These are phyloP conservation scores for Knipowitschia caucasica DNA, from an alignment of 2,797 vertebrate species.

Conservation along the genomic window DNA sequence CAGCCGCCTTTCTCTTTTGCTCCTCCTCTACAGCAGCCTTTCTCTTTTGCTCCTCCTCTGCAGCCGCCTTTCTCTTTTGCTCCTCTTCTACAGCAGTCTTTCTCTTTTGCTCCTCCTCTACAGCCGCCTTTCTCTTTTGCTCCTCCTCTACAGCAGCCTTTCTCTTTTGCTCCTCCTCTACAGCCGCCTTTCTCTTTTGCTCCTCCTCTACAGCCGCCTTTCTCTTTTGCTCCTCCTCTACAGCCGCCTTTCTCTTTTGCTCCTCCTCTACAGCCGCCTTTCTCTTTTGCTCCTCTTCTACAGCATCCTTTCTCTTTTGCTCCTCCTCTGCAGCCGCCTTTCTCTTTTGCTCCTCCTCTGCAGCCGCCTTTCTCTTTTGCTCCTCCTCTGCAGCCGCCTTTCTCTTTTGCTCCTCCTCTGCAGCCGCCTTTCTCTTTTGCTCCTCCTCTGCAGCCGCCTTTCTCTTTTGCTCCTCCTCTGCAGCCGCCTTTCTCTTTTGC, in stretches of 20 bases:
- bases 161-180: slow-evolving; percentile 18
- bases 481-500: neutral
- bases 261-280: no score
- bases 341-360: slow-evolving; percentile 5
- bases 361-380: slow-evolving; percentile 9
- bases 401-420: slow-evolving; percentile 1
- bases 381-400: slow-evolving; percentile 18
- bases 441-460: neutral
- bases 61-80: neutral
- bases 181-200: slow-evolving; percentile 4
- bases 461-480: neutral
- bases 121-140: neutral
- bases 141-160: neutral
- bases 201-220: slow-evolving; percentile 4
- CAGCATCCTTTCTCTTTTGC: neutral
- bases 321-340: neutral
- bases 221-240: slow-evolving; percentile 1
- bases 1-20: neutral
- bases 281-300: slow-evolving; percentile 6
- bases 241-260: neutral
- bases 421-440: neutral
- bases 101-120: slow-evolving; percentile 9
- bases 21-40: slow-evolving; percentile 6
- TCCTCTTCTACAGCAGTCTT: neutral
- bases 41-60: slow-evolving; percentile 4